Base-by-base conservation (phyloP, 2,113 vertebrate species). In the Mustela nigripes region DNA sequence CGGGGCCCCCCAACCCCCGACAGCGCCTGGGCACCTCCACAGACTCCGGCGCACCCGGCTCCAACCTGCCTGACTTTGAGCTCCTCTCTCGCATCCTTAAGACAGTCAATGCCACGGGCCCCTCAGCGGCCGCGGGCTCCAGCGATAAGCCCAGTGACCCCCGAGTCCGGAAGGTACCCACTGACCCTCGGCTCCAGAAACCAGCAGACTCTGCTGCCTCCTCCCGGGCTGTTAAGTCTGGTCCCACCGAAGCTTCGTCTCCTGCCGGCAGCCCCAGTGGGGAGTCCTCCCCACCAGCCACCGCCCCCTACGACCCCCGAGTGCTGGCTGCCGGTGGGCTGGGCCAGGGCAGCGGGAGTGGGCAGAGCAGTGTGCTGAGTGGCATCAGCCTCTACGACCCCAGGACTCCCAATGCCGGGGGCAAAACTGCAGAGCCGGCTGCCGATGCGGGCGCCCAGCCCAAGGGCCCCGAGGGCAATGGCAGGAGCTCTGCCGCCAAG, bases 361-460 rank as follows among this genome's bases (percentile, higher is more conserved):
- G 98, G 42, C 99, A 99, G 78, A 99, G 99, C 98, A 99, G 98
- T 0, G 99, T 99, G 82, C 98, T 99, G 21, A 99, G 99, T 6
- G 98, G 98, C 97, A 99, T 99, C 97, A 99, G 99, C 84, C 97
- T 99, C 0, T 99, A 99, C 3, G 99, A 99, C 96, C 99, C 99
- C 0, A 98, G 99, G 99, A 99, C 99, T 98, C 99, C 99, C 42
- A 98, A 98, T 91, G 96, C 99, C 0, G 98, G 98, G 0, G 16
- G 93, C 21, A 99, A 99, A 85, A 69, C 97, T 0, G 2, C 92
- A 0, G 99, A 98, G 4, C 92, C 73, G 0, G 24, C 98, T 0
- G 3, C 97, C 0, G 99, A 98, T 1, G 36, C 96, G 2, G 22
- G 98, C 0, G 0, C 97, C 1, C 99, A 99, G 89, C 89, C 98